A percentile compares a stretch with the other conserved stretches of the same genome.
phyloP scores from a whole-genome alignment of 2,113 vertebrate genomes.

The Verasper variegatus region DNA sequence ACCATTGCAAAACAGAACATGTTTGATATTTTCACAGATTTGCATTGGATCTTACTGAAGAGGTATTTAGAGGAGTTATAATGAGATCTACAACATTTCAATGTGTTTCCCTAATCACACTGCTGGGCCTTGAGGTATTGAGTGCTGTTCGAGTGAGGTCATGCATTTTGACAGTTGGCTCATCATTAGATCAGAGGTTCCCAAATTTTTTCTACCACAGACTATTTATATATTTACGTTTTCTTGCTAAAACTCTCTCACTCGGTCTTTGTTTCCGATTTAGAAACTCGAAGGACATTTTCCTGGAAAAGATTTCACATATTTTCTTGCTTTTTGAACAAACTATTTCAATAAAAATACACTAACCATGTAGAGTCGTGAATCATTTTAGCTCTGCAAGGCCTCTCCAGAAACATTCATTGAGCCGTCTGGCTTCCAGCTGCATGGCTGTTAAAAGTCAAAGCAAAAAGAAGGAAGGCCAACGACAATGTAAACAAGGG shows the following conservation, averaged over 20 bases:
- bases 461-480: neutral
- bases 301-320: neutral
- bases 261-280: neutral
- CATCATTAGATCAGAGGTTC: too few species aligned
- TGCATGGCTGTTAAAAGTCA: neutral
- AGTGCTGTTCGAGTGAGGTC: too few species aligned
- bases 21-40: too few species aligned
- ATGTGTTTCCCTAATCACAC: too few species aligned
- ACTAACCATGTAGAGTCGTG: neutral
- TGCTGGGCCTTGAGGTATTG: too few species aligned
- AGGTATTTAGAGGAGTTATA: too few species aligned
- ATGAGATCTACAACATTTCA: too few species aligned
- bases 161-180: too few species aligned
- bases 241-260: neutral
- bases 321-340: conserved; percentile 10
- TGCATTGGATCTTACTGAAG: too few species aligned
- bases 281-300: neutral
- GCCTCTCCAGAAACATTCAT: neutral
- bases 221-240: neutral
- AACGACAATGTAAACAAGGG: neutral
- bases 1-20: too few species aligned
- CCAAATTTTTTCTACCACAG: neutral
- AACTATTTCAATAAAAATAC: conserved; percentile 4
- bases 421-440: neutral
- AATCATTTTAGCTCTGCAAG: conserved; percentile 3